Evolutionary conservation across 2,113 vertebrate species (phyloP).

Genomic region (Menidia beryllina): DNA sequence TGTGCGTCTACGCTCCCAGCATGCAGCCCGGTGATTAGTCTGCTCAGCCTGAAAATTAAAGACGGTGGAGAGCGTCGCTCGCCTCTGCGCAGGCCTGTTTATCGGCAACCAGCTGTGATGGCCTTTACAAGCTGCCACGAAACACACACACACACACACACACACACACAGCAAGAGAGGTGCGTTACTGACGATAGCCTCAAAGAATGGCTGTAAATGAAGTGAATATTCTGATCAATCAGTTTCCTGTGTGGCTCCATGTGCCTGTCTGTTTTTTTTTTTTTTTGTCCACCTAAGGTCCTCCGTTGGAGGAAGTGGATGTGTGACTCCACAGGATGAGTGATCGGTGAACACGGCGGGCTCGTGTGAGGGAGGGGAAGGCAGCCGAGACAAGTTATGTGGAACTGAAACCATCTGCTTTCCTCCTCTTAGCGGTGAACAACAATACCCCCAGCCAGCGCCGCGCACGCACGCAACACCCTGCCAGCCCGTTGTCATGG

Average conservation of each 20-base stretch:
- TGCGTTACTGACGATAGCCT: background rate
- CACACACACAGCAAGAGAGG: background rate
- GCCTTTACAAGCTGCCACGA: conserved; percentile 37
- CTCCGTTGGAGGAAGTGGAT: background rate
- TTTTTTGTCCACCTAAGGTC: background rate
- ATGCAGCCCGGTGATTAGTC: conserved; percentile 50
- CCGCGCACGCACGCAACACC: background rate
- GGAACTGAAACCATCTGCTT: conserved; percentile 52
- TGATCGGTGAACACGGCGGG: conserved; percentile 29
- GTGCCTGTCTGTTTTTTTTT: background rate
- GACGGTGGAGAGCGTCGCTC: conserved; percentile 23
- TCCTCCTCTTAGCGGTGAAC: conserved; percentile 24
- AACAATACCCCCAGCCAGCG: conserved; percentile 6
- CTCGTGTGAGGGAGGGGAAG: conserved; percentile 13
- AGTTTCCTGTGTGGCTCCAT: background rate
- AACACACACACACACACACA: too few species aligned
- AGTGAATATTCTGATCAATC: background rate
- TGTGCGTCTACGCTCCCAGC: conserved; percentile 52
- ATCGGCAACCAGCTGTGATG: conserved; percentile 56
- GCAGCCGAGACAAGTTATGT: conserved; percentile 32
- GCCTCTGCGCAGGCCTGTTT: conserved; percentile 11
- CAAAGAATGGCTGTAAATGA: background rate
- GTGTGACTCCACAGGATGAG: conserved; percentile 34
- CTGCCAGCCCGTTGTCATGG: conserved; percentile 45
- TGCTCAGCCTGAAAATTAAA: conserved; percentile 58